Evolutionary conservation across 2,113 vertebrate genomes (phyloP), one percentile per base, ranked within the genome.

Genomic region (Sander lucioperca): DNA sequence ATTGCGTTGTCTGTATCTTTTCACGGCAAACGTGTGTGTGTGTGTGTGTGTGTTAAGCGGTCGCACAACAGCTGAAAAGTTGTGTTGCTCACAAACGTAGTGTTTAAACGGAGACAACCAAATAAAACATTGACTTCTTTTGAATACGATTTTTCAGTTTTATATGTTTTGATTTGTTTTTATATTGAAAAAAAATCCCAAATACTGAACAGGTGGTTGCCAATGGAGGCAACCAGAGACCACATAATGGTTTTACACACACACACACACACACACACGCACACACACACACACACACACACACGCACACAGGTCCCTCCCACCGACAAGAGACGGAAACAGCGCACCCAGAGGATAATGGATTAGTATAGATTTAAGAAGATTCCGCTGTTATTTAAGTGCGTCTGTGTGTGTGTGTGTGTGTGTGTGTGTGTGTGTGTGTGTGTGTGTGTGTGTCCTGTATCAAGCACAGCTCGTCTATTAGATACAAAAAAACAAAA

Each of bases 321-420:
- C 54, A 77, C 71, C 45, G 59, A 59, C 48, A 64, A 58, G 76
- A 72, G 13, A 71, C 45, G 36, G 86, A 78, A 84, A 65, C 83
- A 69, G 82, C 16, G 2, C 86, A 86, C 86, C 86, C 77, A 87
- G 81, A 86, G 92, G 88, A 94, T 95, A 92, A 93, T 83, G 93
- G 94, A 95, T 95, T 95, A 94, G 93, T 90, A 86, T 92, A 88
- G 87, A 92, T 94, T 94, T 93, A 95, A 95, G 93, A 93, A 93
- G 91, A 95, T 94, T 89, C 92, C 86, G 76, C 81, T 87, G 85
- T 89, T 92, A 27, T 7, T 77, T 74, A 75, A 68, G 67, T 80
- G 59, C 73, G 69, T 33, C 30, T 27, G 27, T 80, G 77, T 78
- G 73, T 74, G 56, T 69, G 64, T 27, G 27, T 80, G 77, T 78